phyloP scores from a whole-genome alignment of 1,140 invertebrate genomes.

The Leptinotarsa undecemlineata region DNA sequence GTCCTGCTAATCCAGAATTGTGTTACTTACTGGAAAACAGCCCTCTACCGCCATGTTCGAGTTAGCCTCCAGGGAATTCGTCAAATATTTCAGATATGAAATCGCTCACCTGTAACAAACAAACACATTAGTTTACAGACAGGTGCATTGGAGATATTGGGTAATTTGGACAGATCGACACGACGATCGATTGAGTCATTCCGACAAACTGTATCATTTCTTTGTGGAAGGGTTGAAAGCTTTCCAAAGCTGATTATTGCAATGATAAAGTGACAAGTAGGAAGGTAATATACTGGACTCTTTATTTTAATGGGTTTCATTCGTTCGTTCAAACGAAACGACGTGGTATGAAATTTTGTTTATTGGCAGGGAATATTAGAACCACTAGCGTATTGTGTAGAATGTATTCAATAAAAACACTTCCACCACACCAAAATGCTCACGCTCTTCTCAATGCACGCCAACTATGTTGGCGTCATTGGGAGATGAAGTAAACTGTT shows the following conservation, averaged over 20 bases:
- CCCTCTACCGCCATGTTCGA: neutral
- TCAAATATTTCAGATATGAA: slow-evolving; percentile 15
- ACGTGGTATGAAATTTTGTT: too few species aligned
- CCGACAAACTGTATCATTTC: slow-evolving; percentile 9
- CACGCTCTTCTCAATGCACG: too few species aligned
- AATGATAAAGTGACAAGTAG: too few species aligned
- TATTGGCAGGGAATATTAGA: too few species aligned
- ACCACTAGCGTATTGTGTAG: too few species aligned
- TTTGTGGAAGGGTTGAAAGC: neutral
- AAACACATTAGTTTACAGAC: slow-evolving; percentile 15
- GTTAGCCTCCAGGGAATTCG: neutral
- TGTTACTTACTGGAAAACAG: slow-evolving; percentile 14
- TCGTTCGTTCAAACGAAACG: too few species aligned
- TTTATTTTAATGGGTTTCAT: too few species aligned
- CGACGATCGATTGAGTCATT: slow-evolving; percentile 14
- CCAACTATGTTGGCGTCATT: too few species aligned
- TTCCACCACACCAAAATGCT: too few species aligned
- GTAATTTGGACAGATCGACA: neutral
- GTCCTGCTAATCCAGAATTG: neutral
- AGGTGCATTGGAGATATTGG: neutral
- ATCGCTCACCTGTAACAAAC: slow-evolving; percentile 23
- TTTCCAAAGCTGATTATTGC: neutral
- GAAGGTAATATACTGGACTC: too few species aligned
- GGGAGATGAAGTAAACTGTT: too few species aligned
- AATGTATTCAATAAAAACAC: too few species aligned